These are phyloP conservation scores for Medauroidea extradentata DNA, from an alignment of 1,140 invertebrate genomes.

Conservation along the genomic window DNA sequence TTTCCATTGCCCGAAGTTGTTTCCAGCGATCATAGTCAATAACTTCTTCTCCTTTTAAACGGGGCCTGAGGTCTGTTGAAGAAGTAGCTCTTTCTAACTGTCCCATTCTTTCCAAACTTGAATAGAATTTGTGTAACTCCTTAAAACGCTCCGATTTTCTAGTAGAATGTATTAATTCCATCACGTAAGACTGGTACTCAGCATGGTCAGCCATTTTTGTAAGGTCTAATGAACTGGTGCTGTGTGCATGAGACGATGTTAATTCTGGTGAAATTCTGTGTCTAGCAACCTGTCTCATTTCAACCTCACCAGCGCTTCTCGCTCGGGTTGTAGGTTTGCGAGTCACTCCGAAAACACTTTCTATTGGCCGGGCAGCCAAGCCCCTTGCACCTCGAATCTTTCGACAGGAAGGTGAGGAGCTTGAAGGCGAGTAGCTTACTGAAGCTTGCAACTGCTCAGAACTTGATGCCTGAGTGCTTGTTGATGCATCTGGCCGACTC, in stretches of 20 bases:
- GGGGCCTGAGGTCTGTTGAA: slow-evolving; percentile 60
- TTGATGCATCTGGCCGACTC: not conserved
- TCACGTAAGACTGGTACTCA: slow-evolving; percentile 64
- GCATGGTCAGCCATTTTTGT: slow-evolving; percentile 45
- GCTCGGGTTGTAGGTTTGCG: slow-evolving; percentile 48
- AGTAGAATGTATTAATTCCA: slow-evolving; percentile 65
- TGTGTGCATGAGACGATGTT: slow-evolving; percentile 24
- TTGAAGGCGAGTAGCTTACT: slow-evolving; percentile 13
- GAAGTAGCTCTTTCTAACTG: slow-evolving; percentile 74
- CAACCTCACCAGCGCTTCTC: slow-evolving; percentile 56
- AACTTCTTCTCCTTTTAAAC: slow-evolving; percentile 67
- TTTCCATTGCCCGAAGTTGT: slow-evolving; percentile 69
- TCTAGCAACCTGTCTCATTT: slow-evolving; percentile 8
- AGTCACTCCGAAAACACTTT: slow-evolving; percentile 27
- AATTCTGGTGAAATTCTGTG: not conserved
- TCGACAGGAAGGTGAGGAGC: not conserved
- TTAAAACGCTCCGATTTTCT: slow-evolving; percentile 75
- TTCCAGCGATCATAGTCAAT: slow-evolving; percentile 86
- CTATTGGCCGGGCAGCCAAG: slow-evolving; percentile 35
- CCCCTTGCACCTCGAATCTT: slow-evolving; percentile 52
- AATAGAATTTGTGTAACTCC: slow-evolving; percentile 81
- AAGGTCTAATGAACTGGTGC: slow-evolving; percentile 44
- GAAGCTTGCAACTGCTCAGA: not conserved
- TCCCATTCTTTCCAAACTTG: slow-evolving; percentile 77
- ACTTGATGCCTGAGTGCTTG: not conserved